A percentile compares a stretch with the other conserved stretches of the same genome.
These are phyloP conservation scores for Barnardius zonarius DNA, from an alignment of 2,113 vertebrate species.

Conservation along the genomic window DNA sequence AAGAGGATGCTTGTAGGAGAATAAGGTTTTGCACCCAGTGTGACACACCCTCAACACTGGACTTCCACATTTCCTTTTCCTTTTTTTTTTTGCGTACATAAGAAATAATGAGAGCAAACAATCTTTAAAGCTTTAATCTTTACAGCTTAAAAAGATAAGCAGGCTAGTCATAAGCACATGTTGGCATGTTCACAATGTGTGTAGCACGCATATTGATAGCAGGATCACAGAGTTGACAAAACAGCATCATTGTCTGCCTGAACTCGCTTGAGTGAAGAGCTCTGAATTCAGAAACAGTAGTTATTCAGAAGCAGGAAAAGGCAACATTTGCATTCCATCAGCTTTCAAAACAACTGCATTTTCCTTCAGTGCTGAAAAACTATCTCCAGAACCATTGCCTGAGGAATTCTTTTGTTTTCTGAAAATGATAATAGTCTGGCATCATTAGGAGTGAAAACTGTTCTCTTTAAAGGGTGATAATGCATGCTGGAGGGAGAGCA, in stretches of 20 bases:
- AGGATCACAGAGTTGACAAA: neutral
- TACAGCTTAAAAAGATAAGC: neutral
- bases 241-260: neutral
- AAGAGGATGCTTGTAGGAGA: neutral
- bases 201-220: neutral
- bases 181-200: neutral
- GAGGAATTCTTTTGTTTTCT: neutral
- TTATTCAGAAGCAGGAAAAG: neutral
- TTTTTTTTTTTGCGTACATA: too few species aligned
- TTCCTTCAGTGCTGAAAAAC: neutral
- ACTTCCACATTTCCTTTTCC: neutral
- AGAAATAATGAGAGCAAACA: neutral
- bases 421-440: neutral
- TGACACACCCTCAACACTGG: neutral
- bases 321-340: neutral
- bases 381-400: neutral
- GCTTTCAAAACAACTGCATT: neutral
- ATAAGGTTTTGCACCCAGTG: neutral
- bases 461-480: neutral
- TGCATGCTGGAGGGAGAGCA: neutral
- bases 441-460: neutral
- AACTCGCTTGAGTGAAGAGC: neutral
- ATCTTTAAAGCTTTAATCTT: neutral
- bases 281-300: neutral
- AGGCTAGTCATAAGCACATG: neutral